A percentile compares a stretch with the other conserved stretches of the same genome.
These are phyloP conservation scores for Stratiomys singularior DNA, from an alignment of 2,888 invertebrate species.

Conservation along the genomic window DNA sequence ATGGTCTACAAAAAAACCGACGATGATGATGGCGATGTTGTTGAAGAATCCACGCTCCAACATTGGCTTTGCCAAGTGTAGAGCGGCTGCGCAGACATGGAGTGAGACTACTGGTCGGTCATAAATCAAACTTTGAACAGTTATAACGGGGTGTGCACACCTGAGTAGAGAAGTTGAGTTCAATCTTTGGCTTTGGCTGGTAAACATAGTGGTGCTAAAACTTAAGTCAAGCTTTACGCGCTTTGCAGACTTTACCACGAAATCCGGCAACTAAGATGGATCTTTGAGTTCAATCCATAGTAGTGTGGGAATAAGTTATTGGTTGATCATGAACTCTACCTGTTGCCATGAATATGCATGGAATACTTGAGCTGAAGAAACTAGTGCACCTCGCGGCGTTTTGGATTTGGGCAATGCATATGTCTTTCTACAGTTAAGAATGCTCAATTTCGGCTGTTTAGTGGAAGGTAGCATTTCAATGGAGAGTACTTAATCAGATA, in stretches of 20 bases:
- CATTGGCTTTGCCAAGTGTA: background rate
- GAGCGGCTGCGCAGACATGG: background rate
- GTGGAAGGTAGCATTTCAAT: background rate
- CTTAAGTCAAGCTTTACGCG: background rate
- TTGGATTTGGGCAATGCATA: background rate
- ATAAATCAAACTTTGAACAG: conserved; percentile 40
- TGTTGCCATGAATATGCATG: background rate
- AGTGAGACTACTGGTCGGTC: background rate
- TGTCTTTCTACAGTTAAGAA: conserved; percentile 2
- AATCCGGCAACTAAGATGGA: background rate
- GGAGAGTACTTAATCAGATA: background rate
- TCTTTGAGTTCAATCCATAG: background rate
- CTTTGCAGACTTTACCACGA: background rate
- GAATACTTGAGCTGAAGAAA: background rate
- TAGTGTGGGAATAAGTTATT: background rate
- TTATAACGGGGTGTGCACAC: conserved; percentile 44
- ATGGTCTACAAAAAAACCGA: background rate
- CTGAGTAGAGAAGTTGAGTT: conserved; percentile 24
- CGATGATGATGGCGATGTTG: background rate
- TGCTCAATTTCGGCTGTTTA: background rate
- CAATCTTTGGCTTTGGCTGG: background rate
- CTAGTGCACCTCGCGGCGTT: background rate
- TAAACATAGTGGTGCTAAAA: background rate
- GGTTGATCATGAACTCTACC: conserved; percentile 7
- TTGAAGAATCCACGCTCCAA: background rate